A percentile compares a stretch with the other conserved stretches of the same genome.
These are phyloP conservation scores for Apodemus speciosus DNA, from an alignment of 2,113 vertebrate genomes.

Conservation along the genomic window DNA sequence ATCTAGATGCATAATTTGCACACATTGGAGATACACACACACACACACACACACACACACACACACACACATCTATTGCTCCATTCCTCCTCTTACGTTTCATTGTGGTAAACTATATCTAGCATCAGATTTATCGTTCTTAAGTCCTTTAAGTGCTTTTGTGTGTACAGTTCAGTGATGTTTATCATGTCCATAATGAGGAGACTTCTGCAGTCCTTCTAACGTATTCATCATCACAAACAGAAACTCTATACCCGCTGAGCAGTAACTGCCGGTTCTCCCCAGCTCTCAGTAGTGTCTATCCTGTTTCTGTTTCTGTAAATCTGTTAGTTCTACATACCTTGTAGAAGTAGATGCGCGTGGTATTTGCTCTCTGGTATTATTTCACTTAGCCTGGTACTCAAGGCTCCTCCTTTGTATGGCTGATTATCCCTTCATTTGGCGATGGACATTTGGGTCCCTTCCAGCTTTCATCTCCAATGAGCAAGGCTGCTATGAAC, in stretches of 20 bases:
- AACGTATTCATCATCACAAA: background rate
- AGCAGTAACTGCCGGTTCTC: background rate
- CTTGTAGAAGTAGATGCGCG: background rate
- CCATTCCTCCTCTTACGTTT: background rate
- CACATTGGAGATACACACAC: background rate
- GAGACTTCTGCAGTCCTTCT: background rate
- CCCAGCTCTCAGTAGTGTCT: background rate
- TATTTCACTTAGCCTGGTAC: slow-evolving; percentile 4
- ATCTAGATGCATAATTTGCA: background rate
- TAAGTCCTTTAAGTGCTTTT: slow-evolving; percentile 39
- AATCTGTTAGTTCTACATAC: background rate
- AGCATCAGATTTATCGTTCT: background rate
- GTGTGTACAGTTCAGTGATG: background rate
- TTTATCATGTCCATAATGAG: background rate
- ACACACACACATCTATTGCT: background rate
- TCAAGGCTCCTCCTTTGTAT: background rate
- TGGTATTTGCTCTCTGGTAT: background rate
- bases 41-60: background rate
- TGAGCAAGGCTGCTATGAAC: background rate
- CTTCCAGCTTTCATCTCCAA: background rate
- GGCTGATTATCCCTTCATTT: background rate
- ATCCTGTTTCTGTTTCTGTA: background rate
- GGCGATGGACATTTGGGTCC: no score
- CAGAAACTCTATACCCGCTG: background rate
- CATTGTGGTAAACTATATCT: background rate